Percentiles rank a stretch among this genome's conserved stretches.
Evolutionary conservation across 2,888 invertebrate genomes (phyloP).

Genomic region (Chrysodeixis includens): DNA sequence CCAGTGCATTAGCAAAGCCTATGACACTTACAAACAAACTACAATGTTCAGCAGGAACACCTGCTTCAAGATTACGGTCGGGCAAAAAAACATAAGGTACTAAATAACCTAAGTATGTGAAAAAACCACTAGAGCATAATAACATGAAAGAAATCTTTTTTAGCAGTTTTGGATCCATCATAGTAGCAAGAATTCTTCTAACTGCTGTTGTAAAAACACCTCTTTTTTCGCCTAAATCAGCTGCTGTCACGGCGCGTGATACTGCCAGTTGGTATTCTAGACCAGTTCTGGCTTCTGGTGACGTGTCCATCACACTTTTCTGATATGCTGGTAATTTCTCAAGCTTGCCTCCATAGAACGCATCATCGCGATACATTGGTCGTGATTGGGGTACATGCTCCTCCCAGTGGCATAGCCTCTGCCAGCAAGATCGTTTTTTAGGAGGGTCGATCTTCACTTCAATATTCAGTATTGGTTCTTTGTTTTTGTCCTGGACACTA

Average conservation of each 20-base stretch:
- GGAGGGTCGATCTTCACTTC: slow-evolving; percentile 38
- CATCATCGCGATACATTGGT: slow-evolving; percentile 85
- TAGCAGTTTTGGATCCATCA: slow-evolving; percentile 81
- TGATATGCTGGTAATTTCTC: slow-evolving; percentile 77
- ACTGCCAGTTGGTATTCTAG: slow-evolving; percentile 85
- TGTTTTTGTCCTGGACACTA: slow-evolving; percentile 65
- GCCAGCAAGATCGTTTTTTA: slow-evolving; percentile 72
- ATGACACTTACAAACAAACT: slow-evolving; percentile 78
- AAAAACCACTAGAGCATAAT: slow-evolving; percentile 71
- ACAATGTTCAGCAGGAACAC: slow-evolving; percentile 71
- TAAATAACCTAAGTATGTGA: slow-evolving; percentile 75
- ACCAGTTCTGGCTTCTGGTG: slow-evolving; percentile 73
- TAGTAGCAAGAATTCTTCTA: slow-evolving; percentile 81
- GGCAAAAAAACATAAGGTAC: slow-evolving; percentile 80
- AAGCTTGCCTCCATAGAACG: slow-evolving; percentile 79
- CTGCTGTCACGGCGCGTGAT: slow-evolving; percentile 78
- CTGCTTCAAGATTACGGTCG: slow-evolving; percentile 71
- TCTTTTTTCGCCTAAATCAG: slow-evolving; percentile 75
- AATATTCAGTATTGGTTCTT: slow-evolving; percentile 64
- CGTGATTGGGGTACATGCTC: slow-evolving; percentile 76
- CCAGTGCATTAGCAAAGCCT: slow-evolving; percentile 75
- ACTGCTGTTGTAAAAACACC: slow-evolving; percentile 81
- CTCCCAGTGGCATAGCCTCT: slow-evolving; percentile 77
- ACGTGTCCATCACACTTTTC: slow-evolving; percentile 75
- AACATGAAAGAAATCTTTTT: slow-evolving; percentile 73